These are phyloP conservation scores for Drosophila nasuta DNA, from an alignment of 1,140 invertebrate species.

Conservation along the genomic window DNA sequence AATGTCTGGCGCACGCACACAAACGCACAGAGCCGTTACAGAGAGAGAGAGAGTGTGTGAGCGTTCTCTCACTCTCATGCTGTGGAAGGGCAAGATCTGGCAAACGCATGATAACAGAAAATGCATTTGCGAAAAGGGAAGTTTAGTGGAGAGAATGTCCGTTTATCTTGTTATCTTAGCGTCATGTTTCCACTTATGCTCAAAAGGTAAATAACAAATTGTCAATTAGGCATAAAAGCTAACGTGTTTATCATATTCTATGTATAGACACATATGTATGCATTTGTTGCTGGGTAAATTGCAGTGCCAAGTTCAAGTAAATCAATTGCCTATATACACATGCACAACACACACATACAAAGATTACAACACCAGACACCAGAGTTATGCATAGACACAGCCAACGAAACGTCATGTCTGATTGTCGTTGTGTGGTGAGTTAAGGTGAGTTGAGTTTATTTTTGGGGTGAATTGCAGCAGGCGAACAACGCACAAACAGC, in stretches of 20 bases:
- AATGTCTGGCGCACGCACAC: background rate
- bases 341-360: slow-evolving; percentile 24
- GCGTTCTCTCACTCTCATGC: background rate
- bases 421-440: slow-evolving; percentile 28
- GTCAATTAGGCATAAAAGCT: slow-evolving; percentile 43
- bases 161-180: background rate
- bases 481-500: slow-evolving; percentile 18
- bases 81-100: slow-evolving; percentile 18
- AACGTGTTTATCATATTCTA: slow-evolving; percentile 30
- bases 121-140: slow-evolving; percentile 5
- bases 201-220: slow-evolving; percentile 36
- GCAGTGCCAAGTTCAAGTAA: slow-evolving; percentile 78
- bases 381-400: slow-evolving; percentile 6
- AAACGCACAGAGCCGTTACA: slow-evolving; percentile 8
- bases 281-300: slow-evolving; percentile 45
- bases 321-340: slow-evolving; percentile 55
- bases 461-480: slow-evolving; percentile 30
- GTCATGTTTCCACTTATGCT: slow-evolving; percentile 26
- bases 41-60: slow-evolving; percentile 8
- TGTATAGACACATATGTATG: too few species aligned
- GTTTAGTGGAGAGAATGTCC: background rate
- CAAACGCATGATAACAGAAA: slow-evolving; percentile 24
- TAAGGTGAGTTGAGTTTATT: slow-evolving; percentile 21
- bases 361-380: background rate
- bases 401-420: slow-evolving; percentile 37